Percentiles rank a stretch among this genome's conserved stretches.
These are phyloP conservation scores for Ageneiosus marmoratus DNA, from an alignment of 2,113 vertebrate genomes.

Conservation along the genomic window DNA sequence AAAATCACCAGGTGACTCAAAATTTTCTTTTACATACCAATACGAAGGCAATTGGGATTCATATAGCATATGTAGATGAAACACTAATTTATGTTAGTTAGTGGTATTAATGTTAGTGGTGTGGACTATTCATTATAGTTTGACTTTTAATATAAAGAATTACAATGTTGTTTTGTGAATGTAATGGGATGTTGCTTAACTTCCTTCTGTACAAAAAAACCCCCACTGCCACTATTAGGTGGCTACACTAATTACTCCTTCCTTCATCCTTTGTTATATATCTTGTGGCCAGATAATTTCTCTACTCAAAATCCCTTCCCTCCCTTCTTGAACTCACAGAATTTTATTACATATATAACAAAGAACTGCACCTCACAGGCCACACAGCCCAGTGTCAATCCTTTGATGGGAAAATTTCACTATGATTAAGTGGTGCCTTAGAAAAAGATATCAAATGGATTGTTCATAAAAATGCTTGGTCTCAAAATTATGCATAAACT, in stretches of 20 bases:
- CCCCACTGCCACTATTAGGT: too few species aligned
- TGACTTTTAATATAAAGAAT: not conserved
- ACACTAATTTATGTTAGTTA: not conserved
- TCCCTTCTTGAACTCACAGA: slow-evolving; percentile 14
- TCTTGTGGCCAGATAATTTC: not conserved
- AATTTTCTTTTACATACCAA: not conserved
- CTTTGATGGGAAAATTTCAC: slow-evolving; percentile 56
- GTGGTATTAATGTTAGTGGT: not conserved
- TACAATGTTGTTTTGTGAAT: not conserved
- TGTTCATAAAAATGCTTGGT: slow-evolving; percentile 47
- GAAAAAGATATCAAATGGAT: slow-evolving; percentile 37
- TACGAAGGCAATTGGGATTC: not conserved
- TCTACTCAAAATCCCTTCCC: slow-evolving; percentile 1
- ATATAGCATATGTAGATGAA: not conserved
- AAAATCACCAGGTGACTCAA: not conserved
- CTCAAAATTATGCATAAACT: too few species aligned
- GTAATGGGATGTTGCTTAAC: too few species aligned
- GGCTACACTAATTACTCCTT: too few species aligned
- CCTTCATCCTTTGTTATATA: too few species aligned
- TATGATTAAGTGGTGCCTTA: slow-evolving; percentile 47
- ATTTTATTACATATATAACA: slow-evolving; percentile 49
- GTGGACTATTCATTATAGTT: not conserved
- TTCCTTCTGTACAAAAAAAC: not conserved
- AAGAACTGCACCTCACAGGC: slow-evolving; percentile 60
- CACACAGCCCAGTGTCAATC: slow-evolving; percentile 49